These are phyloP conservation scores for Dicentrarchus labrax DNA, from an alignment of 2,113 vertebrate genomes.

Conservation along the genomic window DNA sequence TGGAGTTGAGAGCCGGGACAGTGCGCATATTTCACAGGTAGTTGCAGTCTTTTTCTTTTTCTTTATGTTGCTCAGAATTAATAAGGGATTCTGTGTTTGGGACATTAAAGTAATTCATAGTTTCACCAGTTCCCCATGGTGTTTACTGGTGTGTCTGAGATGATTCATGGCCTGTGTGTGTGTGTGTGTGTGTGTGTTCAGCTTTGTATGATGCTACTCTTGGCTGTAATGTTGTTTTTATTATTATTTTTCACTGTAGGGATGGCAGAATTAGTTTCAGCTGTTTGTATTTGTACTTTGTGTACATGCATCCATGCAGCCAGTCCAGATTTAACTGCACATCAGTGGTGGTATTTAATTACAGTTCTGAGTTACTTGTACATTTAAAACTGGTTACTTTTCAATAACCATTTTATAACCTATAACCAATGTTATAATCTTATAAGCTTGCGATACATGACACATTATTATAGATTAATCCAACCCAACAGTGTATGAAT, in stretches of 20 bases:
- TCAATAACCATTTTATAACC: no score
- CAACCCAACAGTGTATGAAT: slow-evolving; percentile 24
- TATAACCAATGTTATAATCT: not conserved
- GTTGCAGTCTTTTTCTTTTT: not conserved
- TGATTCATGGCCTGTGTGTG: not conserved
- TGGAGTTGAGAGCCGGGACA: slow-evolving; percentile 30
- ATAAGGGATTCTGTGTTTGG: not conserved
- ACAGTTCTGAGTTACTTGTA: not conserved
- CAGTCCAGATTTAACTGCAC: not conserved
- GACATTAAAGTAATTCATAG: not conserved
- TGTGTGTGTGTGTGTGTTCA: not conserved
- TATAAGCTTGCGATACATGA: not conserved
- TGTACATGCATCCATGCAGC: not conserved
- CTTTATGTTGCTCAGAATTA: not conserved
- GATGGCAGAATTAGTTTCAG: not conserved
- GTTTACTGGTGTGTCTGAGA: not conserved
- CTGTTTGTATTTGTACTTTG: not conserved
- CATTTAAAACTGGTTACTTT: not conserved
- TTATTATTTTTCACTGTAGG: not conserved
- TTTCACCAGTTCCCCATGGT: not conserved
- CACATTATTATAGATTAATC: not conserved
- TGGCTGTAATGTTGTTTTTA: not conserved
- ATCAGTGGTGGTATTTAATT: no score
- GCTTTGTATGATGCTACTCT: not conserved
- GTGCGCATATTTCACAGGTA: slow-evolving; percentile 55